A percentile compares a stretch with the other conserved stretches of the same genome.
phyloP scores from a whole-genome alignment of 2,113 vertebrate genomes.

The Kryptolebias marmoratus region DNA sequence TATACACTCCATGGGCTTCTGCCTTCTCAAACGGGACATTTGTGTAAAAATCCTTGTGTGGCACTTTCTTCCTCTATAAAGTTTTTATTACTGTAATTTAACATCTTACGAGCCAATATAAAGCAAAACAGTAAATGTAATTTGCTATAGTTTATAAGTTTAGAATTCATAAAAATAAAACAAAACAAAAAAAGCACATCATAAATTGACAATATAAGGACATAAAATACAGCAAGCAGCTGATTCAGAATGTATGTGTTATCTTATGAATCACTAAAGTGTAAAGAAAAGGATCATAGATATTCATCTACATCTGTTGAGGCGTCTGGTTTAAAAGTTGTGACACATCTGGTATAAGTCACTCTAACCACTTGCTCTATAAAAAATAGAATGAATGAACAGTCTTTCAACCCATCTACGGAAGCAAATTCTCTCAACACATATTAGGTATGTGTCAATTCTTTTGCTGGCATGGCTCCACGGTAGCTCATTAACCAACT shows the following conservation, averaged over 20 bases:
- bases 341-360: constrained; percentile 19
- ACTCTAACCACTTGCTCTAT: constrained; percentile 15
- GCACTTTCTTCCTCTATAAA: not conserved
- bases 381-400: constrained; percentile 34
- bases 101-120: constrained; percentile 12
- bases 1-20: not conserved
- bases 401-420: constrained; percentile 35
- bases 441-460: constrained; percentile 63
- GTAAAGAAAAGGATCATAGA: constrained; percentile 1
- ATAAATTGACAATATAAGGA: not conserved
- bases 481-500: constrained; percentile 74
- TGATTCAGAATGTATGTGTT: not conserved
- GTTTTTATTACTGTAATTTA: not conserved
- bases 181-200: not conserved
- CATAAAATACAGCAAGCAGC: not conserved
- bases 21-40: not conserved
- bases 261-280: not conserved
- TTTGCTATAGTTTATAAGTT: not conserved
- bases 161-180: constrained; percentile 9
- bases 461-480: constrained; percentile 61
- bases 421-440: constrained; percentile 34
- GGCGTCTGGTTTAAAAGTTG: constrained; percentile 34
- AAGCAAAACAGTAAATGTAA: not conserved
- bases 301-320: constrained; percentile 28
- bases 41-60: constrained; percentile 1